Evolutionary conservation across 2,113 vertebrate species (phyloP), one percentile per base, ranked within the genome.

Genomic region (Cephalopholis sonnerati): DNA sequence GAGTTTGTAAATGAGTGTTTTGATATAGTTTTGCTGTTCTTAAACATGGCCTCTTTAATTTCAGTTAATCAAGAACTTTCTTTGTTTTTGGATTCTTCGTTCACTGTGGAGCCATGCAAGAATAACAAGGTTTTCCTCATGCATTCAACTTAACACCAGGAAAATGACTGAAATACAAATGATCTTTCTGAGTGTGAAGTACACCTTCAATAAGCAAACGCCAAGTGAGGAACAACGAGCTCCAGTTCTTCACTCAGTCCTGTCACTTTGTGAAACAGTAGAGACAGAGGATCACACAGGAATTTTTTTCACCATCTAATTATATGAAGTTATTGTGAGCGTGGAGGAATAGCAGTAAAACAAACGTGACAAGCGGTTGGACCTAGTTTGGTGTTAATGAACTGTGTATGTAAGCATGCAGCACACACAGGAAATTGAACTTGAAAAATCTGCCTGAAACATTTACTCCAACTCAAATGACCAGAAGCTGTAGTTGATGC

Each of bases 381-480:
- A 50, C 25, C 32, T 44, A 55, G 13, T 44, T 68, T 25, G 12
- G 8, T 44, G 41, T 41, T 72, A 71, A 51, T 51, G 8, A 63
- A 69, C 18, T 15, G 12, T 50, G 63, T 16, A 27, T 62, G 62
- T 22, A 51, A 44, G 44, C 39, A 24, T 36, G 32, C 0, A 41
- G 39, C 13, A 7, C 67, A 32, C 55, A 22, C 29, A 39, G 62
- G 9, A 62, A 69, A 65, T 4, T 20, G 41, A 64, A 46, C 15
- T 63, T 44, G 20, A 50, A 36, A 41, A 67, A 36, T 73, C 6
- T 58, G 17, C 36, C 74, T 79, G 17, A 58, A 72, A 77, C 29
- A n/a, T 65, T 82, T 66, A 59, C 53, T 76, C 41, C 50, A 58
- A 39, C 22, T 73, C 27, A 81, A 61, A 50, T 76, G 27, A 64